A percentile compares a stretch with the other conserved stretches of the same genome.
Conservation (phyloP, 1,140 invertebrate genomes). For the Drosophila quadrilineata region DNA sequence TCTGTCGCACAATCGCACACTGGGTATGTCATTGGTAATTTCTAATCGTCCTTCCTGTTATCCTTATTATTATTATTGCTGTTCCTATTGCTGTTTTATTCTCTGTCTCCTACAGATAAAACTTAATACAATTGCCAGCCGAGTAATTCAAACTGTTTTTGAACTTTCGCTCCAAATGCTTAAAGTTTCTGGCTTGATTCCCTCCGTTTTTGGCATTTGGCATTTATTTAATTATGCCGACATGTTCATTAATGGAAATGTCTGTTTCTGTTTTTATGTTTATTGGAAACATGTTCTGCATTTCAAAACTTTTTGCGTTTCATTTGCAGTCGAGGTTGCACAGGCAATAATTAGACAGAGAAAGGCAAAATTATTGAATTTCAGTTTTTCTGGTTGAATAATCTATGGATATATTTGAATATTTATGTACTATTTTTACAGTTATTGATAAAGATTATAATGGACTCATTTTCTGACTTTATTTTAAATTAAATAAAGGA, state of each 20-base stretch:
- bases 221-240: slow-evolving; percentile 5
- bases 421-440: too few species aligned
- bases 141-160: slow-evolving; percentile 53
- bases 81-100: background rate
- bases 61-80: slow-evolving; percentile 46
- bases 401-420: too few species aligned
- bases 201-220: slow-evolving; percentile 3
- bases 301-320: slow-evolving; percentile 8
- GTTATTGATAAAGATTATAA: too few species aligned
- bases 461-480: too few species aligned
- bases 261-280: too few species aligned
- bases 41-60: slow-evolving; percentile 37
- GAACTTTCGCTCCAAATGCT: slow-evolving; percentile 49
- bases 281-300: slow-evolving; percentile 11
- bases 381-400: too few species aligned
- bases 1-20: background rate
- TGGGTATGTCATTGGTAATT: slow-evolving; percentile 46
- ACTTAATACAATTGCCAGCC: slow-evolving; percentile 65
- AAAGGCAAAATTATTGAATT: too few species aligned
- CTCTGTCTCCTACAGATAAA: slow-evolving; percentile 51
- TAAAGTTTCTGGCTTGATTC: slow-evolving; percentile 6
- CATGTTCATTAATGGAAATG: too few species aligned
- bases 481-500: too few species aligned
- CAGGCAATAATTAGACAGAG: background rate
- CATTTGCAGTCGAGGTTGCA: background rate